phyloP scores from a whole-genome alignment of 2,797 vertebrate species.

The Podarcis lilfordi region DNA sequence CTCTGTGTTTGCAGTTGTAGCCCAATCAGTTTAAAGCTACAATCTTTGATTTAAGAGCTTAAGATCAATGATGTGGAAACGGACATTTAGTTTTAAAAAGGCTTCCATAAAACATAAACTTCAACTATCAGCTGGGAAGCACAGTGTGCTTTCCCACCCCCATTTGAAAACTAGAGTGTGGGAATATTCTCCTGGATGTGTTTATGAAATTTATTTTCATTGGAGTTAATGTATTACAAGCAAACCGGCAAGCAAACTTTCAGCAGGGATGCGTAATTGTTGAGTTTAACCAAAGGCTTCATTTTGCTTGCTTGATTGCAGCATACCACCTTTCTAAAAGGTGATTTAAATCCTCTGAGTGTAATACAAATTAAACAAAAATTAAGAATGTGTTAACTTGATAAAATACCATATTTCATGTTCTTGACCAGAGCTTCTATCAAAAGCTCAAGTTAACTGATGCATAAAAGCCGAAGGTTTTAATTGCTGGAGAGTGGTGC shows the following conservation, averaged over 20 bases:
- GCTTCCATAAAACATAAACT: background rate
- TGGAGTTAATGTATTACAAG: background rate
- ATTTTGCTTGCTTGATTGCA: background rate
- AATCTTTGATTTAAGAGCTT: background rate
- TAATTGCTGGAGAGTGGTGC: background rate
- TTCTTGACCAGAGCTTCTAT: background rate
- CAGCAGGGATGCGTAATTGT: background rate
- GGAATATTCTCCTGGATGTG: too few relatives aligned
- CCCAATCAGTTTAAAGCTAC: background rate
- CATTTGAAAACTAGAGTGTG: background rate
- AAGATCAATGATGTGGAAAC: background rate
- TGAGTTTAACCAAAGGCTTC: background rate
- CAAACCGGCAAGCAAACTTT: background rate
- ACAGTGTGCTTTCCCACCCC: too few relatives aligned
- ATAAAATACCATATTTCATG: background rate
- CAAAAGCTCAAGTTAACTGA: background rate
- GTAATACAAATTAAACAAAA: background rate
- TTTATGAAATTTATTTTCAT: background rate
- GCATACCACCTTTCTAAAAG: background rate
- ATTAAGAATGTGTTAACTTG: too few relatives aligned
- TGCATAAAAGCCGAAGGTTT: too few relatives aligned
- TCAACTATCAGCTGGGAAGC: background rate
- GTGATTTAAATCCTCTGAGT: background rate
- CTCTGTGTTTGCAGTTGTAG: background rate
- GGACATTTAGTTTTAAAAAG: background rate